phyloP scores from a whole-genome alignment of 2,797 vertebrate species.

The Astyanax mexicanus region DNA sequence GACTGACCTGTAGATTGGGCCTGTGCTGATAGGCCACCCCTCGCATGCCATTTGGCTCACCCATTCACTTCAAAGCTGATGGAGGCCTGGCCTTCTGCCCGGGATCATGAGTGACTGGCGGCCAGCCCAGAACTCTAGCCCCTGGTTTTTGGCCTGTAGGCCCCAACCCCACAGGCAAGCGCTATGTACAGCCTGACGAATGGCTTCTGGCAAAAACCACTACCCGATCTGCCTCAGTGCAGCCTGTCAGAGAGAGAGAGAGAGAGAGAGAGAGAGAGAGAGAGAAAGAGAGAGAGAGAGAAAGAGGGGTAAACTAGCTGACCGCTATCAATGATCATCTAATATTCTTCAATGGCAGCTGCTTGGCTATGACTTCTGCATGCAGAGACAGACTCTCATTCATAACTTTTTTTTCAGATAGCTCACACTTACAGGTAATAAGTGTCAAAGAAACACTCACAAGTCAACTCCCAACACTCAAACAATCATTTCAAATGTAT shows the following conservation, averaged over 20 bases:
- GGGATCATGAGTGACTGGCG: conserved; percentile 93
- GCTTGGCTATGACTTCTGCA: conserved; percentile 11
- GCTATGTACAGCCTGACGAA: conserved; percentile 87
- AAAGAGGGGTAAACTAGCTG: background rate
- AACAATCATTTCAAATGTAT: conserved; percentile 6
- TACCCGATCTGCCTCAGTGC: conserved; percentile 70
- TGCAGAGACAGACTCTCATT: conserved; percentile 6
- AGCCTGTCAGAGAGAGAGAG: conserved; percentile 43
- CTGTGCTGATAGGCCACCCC: conserved; percentile 87
- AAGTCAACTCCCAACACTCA: conserved; percentile 1
- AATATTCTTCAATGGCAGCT: conserved; percentile 14
- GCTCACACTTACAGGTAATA: background rate
- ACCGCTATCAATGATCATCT: background rate
- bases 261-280: background rate
- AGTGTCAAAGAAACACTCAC: background rate
- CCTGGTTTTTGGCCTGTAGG: conserved; percentile 87
- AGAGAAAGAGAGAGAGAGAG: background rate
- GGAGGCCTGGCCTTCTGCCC: conserved; percentile 89
- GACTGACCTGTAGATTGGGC: conserved; percentile 79
- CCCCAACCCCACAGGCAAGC: conserved; percentile 83
- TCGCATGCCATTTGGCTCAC: conserved; percentile 90
- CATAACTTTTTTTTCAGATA: background rate
- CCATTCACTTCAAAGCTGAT: conserved; percentile 92
- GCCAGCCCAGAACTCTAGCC: conserved; percentile 87
- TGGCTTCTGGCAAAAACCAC: conserved; percentile 84